Evolutionary conservation across 2,888 invertebrate species (phyloP).

Genomic region (Chloromyia formosa): DNA sequence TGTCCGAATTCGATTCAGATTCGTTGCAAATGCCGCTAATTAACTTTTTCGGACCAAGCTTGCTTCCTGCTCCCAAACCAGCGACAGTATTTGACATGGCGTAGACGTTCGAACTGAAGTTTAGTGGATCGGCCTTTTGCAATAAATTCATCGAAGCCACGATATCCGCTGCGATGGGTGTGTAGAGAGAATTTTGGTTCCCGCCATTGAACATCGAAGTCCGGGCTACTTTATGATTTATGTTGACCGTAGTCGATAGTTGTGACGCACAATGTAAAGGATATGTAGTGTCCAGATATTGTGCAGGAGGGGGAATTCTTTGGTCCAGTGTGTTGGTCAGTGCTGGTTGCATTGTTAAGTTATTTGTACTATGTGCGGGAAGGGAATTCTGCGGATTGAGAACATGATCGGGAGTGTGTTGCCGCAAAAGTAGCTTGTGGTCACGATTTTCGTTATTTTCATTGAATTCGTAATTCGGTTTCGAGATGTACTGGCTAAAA

Average conservation of each 20-base stretch:
- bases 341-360: neutral
- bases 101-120: conserved; percentile 37
- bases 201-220: conserved; percentile 32
- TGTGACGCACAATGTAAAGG: neutral
- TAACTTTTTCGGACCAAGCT: conserved; percentile 48
- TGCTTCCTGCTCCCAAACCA: conserved; percentile 10
- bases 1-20: conserved; percentile 51
- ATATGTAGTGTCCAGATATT: conserved; percentile 27
- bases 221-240: conserved; percentile 44
- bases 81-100: neutral
- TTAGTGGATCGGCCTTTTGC: conserved; percentile 47
- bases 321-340: conserved; percentile 12
- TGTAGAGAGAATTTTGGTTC: conserved; percentile 37
- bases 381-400: conserved; percentile 10
- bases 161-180: conserved; percentile 37
- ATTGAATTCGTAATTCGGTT: conserved; percentile 50
- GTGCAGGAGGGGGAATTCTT: conserved; percentile 28
- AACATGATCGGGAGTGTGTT: conserved; percentile 37
- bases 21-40: conserved; percentile 47
- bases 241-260: neutral
- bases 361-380: conserved; percentile 35
- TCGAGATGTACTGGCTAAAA: conserved; percentile 48
- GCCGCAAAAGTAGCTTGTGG: conserved; percentile 21
- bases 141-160: conserved; percentile 47
- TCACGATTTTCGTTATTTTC: conserved; percentile 49